Evolutionary conservation across 2,888 invertebrate species (phyloP), one percentile per base, ranked within the genome.

Genomic region (Marasmarcha lunaedactyla): DNA sequence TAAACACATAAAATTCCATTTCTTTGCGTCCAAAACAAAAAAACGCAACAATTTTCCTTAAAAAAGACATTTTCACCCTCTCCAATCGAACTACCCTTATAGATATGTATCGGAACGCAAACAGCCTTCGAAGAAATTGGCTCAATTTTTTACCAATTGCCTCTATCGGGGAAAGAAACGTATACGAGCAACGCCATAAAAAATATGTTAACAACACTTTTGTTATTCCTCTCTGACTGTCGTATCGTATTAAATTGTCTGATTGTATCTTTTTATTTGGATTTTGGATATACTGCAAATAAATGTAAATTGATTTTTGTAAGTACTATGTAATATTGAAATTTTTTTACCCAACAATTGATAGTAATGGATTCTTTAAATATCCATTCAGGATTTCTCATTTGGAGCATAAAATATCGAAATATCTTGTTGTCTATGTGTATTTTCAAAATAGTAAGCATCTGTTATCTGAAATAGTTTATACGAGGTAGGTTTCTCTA

Each of bases 31-130:
- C 20, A 5, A 20, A 12, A 12, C 33, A 33, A 2, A 33, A 10
- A 11, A 10, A 33, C 12, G 9, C 26, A 33, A 33, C n/a, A 33
- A 11, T 11, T 33, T 12, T 34, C 39, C 35, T 43, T 43, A 39
- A 46, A 44, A 46, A 43, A 40, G 39, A 26, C 44, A 39, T 43
- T 38, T 37, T 37, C 38, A 40, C 40, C 42, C 42, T 39, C 36
- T 36, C 44, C 40, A 35, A 46, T 46, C 43, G 39, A 40, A 37
- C 39, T 7, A 30, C 30, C 42, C 43, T 41, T 42, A 45, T 50
- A 56, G 59, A 59, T 59, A 55, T 53, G 54, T 54, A 54, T 52
- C 52, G 45, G 46, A 47, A 37, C 42, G 43, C 46, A 40, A 46
- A 30, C 30, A 3, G 30, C 47, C 43, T 44, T 46, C 45, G 43